Conservation (phyloP, 2,888 invertebrate genomes). For the Drosophila prolongata region DNA sequence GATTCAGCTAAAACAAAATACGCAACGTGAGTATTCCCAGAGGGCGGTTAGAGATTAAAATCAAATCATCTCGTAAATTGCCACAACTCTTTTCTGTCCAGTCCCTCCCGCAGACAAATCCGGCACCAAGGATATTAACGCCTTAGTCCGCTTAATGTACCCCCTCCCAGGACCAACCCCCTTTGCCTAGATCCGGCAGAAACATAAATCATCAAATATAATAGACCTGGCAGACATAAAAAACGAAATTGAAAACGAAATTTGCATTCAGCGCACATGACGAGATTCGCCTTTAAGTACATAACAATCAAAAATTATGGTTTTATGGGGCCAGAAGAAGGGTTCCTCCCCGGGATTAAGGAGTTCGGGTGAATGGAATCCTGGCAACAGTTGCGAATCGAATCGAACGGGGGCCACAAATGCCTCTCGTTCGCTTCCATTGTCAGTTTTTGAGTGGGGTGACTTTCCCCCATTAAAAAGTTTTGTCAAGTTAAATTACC, state of each 20-base stretch:
- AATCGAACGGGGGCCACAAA: constrained; percentile 68
- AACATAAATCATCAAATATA: constrained; percentile 66
- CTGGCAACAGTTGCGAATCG: constrained; percentile 73
- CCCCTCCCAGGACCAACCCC: constrained; percentile 5
- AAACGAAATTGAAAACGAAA: constrained; percentile 60
- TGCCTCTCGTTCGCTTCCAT: constrained; percentile 43
- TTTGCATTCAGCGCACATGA: constrained; percentile 49
- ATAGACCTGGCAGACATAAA: constrained; percentile 44
- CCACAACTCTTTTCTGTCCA: constrained; percentile 54
- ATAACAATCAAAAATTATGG: constrained; percentile 74
- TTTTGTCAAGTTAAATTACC: constrained; percentile 82
- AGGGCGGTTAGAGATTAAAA: constrained; percentile 60
- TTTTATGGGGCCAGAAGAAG: constrained; percentile 51
- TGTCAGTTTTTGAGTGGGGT: constrained; percentile 30
- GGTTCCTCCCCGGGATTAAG: constrained; percentile 24
- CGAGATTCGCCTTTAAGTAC: constrained; percentile 58
- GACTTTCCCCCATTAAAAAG: constrained; percentile 67
- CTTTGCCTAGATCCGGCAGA: not conserved
- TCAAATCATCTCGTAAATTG: constrained; percentile 65
- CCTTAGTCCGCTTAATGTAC: constrained; percentile 62
- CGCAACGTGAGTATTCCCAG: constrained; percentile 30
- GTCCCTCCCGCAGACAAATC: constrained; percentile 24
- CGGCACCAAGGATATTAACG: constrained; percentile 67
- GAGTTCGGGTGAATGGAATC: constrained; percentile 22
- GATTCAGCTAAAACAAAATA: constrained; percentile 27